Percentiles rank a stretch among this genome's conserved stretches.
Conservation (phyloP, 2,797 vertebrate species). For the Antrozous pallidus region DNA sequence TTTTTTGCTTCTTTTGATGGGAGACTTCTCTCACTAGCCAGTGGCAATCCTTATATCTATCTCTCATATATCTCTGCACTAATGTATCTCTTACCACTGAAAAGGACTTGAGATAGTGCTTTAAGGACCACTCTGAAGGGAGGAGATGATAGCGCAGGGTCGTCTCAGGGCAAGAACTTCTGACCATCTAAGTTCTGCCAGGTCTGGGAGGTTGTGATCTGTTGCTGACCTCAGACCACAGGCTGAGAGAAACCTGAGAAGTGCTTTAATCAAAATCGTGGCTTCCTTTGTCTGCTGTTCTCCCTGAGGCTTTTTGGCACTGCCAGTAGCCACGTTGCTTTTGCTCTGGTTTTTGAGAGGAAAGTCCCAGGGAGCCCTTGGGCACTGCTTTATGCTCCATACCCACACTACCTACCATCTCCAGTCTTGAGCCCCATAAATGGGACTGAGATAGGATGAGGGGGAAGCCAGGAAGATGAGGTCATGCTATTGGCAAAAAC, state of each 20-base stretch:
- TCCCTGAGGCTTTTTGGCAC: constrained; percentile 60
- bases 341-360: constrained; percentile 41
- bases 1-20: constrained; percentile 75
- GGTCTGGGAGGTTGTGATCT: background rate
- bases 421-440: background rate
- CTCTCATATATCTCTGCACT: constrained; percentile 53
- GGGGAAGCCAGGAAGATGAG: background rate
- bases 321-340: constrained; percentile 46
- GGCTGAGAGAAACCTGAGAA: constrained; percentile 49
- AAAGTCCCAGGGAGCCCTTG: background rate
- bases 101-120: constrained; percentile 67
- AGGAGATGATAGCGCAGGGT: constrained; percentile 59
- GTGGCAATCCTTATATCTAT: constrained; percentile 84
- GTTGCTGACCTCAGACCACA: constrained; percentile 5
- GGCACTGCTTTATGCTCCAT: background rate
- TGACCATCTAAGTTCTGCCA: background rate
- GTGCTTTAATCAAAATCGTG: constrained; percentile 53
- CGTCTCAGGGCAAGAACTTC: background rate
- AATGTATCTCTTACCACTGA: constrained; percentile 80
- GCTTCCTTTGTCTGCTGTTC: constrained; percentile 58
- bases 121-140: constrained; percentile 61
- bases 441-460: background rate
- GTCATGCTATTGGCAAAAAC: background rate
- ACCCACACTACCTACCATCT: background rate
- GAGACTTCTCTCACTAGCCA: constrained; percentile 82